Evolutionary conservation across 2,113 vertebrate genomes (phyloP).

Genomic region (Oryctolagus cuniculus): DNA sequence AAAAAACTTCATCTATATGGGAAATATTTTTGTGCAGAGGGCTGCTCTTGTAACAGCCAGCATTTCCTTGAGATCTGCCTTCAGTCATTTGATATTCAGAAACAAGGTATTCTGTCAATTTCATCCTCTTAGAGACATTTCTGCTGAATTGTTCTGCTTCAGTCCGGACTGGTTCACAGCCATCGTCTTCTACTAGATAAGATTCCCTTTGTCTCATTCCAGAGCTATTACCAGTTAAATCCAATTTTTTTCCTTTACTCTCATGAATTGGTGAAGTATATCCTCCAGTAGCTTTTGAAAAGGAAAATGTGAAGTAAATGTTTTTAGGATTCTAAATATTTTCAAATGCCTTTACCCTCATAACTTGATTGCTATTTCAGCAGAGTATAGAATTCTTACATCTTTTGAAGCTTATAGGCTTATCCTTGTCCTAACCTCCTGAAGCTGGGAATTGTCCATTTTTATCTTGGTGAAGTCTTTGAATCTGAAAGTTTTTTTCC

Average conservation of each 20-base stretch:
- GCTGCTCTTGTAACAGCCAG: background rate
- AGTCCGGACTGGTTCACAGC: background rate
- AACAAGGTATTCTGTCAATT: background rate
- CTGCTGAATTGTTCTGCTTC: background rate
- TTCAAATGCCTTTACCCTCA: constrained; percentile 45
- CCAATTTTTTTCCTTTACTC: constrained; percentile 16
- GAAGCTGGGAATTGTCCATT: background rate
- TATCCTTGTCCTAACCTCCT: background rate
- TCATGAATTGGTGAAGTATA: background rate
- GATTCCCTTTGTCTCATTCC: background rate
- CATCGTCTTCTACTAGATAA: background rate
- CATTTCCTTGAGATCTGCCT: background rate
- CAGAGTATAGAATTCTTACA: background rate
- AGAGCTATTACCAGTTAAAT: constrained; percentile 11
- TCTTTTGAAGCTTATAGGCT: background rate
- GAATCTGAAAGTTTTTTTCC: background rate
- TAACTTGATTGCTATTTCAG: background rate
- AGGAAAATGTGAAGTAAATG: constrained; percentile 23
- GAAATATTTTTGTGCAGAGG: background rate
- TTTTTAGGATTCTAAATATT: constrained; percentile 39
- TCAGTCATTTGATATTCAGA: background rate
- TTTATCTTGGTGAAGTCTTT: constrained; percentile 21
- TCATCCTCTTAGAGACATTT: background rate
- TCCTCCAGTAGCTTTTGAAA: constrained; percentile 29
- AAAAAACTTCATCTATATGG: background rate